Percentiles rank a stretch among this genome's conserved stretches.
Conservation (phyloP, 2,888 invertebrate genomes). For the Pseudococcus viburni region DNA sequence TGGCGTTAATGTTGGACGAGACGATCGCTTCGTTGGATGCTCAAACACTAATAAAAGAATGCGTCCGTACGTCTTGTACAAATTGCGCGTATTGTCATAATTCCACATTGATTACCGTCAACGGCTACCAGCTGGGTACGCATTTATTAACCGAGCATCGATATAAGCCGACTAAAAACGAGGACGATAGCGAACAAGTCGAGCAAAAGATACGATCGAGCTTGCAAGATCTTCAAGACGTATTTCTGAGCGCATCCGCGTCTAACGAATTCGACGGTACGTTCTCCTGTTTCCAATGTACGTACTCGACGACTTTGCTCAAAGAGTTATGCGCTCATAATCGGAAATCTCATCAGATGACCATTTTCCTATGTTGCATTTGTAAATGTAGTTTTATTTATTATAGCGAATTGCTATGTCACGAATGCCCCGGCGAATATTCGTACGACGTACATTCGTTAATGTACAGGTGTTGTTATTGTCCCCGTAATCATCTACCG, state of each 20-base stretch:
- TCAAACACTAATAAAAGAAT: slow-evolving; percentile 81
- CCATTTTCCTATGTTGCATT: slow-evolving; percentile 87
- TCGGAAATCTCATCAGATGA: slow-evolving; percentile 88
- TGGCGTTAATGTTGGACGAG: slow-evolving; percentile 82
- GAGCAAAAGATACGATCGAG: slow-evolving; percentile 76
- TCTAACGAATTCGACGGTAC: slow-evolving; percentile 80
- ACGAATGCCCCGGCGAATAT: slow-evolving; percentile 87
- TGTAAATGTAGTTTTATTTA: slow-evolving; percentile 89
- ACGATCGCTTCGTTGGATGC: slow-evolving; percentile 83
- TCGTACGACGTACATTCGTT: slow-evolving; percentile 77
- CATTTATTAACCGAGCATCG: slow-evolving; percentile 86
- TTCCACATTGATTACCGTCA: slow-evolving; percentile 87
- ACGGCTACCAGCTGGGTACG: slow-evolving; percentile 84
- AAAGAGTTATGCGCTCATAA: slow-evolving; percentile 90
- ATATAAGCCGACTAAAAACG: slow-evolving; percentile 82
- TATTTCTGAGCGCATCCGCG: slow-evolving; percentile 82
- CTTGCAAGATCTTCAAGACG: slow-evolving; percentile 76
- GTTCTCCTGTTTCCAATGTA: slow-evolving; percentile 90
- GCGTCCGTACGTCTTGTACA: slow-evolving; percentile 79
- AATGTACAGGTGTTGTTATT: slow-evolving; percentile 86
- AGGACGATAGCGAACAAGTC: slow-evolving; percentile 77
- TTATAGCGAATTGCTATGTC: slow-evolving; percentile 89
- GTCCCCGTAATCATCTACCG: slow-evolving; percentile 83
- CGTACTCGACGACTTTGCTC: slow-evolving; percentile 82
- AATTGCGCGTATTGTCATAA: slow-evolving; percentile 89